These are phyloP conservation scores for Neopelma chrysocephalum DNA, from an alignment of 2,797 vertebrate genomes.

Conservation along the genomic window DNA sequence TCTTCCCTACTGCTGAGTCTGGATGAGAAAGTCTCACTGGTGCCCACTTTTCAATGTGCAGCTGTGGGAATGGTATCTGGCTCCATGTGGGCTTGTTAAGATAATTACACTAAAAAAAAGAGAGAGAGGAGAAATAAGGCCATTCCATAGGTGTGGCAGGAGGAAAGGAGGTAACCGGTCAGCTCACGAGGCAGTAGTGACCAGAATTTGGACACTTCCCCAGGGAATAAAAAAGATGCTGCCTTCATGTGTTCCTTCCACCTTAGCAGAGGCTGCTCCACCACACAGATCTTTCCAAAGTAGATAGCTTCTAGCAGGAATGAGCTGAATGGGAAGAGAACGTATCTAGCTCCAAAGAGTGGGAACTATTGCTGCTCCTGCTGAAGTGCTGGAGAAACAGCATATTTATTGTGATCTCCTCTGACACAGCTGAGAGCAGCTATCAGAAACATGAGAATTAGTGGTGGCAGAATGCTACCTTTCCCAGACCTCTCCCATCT, in stretches of 20 bases:
- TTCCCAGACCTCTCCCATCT: background rate
- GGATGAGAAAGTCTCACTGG: background rate
- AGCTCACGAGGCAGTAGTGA: background rate
- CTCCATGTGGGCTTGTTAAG: background rate
- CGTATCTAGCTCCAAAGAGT: background rate
- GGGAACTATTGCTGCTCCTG: background rate
- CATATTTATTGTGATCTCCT: background rate
- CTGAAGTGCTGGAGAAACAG: background rate
- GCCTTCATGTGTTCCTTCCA: background rate
- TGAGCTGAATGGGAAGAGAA: background rate
- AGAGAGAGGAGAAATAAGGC: background rate
- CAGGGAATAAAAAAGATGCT: background rate
- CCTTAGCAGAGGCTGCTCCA: background rate
- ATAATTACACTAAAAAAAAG: background rate
- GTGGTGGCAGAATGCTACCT: background rate
- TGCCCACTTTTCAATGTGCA: background rate
- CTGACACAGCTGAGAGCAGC: background rate
- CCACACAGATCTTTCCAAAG: background rate
- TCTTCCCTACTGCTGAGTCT: background rate
- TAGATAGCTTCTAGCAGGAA: background rate
- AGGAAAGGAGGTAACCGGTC: background rate
- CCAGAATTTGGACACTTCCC: background rate
- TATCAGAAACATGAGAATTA: background rate
- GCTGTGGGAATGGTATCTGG: fast-evolving
- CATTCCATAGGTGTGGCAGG: background rate